phyloP scores from a whole-genome alignment of 2,797 vertebrate species.

The Basileuterus tristriatus region DNA sequence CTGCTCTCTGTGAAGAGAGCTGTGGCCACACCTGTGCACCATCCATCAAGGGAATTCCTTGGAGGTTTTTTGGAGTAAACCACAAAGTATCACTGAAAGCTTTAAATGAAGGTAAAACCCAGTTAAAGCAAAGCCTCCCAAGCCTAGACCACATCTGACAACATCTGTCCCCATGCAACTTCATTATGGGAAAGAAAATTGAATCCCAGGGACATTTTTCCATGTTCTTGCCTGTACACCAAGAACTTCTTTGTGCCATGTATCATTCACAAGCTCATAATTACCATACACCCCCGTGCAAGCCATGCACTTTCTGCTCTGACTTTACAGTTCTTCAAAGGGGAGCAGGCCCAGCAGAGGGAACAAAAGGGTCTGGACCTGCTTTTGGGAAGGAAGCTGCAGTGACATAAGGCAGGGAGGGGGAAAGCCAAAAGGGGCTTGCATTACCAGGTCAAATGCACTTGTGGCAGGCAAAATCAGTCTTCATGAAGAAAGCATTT shows the following conservation, averaged over 20 bases:
- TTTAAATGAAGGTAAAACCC: background rate
- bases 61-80: background rate
- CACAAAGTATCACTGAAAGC: background rate
- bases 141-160: background rate
- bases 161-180: background rate
- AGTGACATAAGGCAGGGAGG: background rate
- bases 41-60: background rate
- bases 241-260: background rate
- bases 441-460: rapidly evolving
- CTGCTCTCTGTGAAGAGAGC: background rate
- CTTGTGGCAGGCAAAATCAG: background rate
- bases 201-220: rapidly evolving
- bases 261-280: background rate
- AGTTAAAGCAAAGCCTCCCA: background rate
- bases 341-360: background rate
- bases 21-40: background rate
- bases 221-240: background rate
- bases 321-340: background rate
- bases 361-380: background rate
- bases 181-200: background rate
- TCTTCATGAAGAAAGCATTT: background rate
- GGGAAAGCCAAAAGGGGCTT: background rate
- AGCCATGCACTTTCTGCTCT: background rate
- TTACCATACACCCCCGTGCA: background rate
- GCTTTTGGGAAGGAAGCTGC: background rate